Percentiles rank a stretch among this genome's conserved stretches.
phyloP scores from a whole-genome alignment of 2,113 vertebrate species.

The Plotosus lineatus region DNA sequence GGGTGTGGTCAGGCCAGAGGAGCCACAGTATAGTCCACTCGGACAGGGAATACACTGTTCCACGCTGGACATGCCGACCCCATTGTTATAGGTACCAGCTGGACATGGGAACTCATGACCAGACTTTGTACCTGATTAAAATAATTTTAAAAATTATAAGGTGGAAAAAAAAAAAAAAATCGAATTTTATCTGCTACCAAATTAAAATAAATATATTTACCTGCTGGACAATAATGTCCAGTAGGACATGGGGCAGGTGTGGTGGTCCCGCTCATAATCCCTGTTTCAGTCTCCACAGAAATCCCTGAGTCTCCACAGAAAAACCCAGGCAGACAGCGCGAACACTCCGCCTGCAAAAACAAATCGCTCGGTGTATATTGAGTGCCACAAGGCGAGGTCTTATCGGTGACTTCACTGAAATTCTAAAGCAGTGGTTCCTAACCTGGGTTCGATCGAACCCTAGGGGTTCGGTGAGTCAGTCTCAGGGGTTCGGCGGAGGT shows the following conservation, averaged over 20 bases:
- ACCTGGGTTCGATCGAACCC: too few relatives aligned
- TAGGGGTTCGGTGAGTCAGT: too few relatives aligned
- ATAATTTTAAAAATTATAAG: not conserved
- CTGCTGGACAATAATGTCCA: constrained; percentile 77
- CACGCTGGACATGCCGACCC: constrained; percentile 65
- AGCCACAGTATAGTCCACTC: constrained; percentile 81
- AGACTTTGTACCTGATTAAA: constrained; percentile 66
- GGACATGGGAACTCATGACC: constrained; percentile 74
- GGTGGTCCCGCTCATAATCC: constrained; percentile 56
- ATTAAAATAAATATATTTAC: constrained; percentile 46
- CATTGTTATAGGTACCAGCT: constrained; percentile 70
- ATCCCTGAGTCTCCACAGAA: constrained; percentile 68
- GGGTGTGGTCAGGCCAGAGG: constrained; percentile 69
- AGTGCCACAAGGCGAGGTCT: not conserved
- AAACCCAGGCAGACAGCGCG: constrained; percentile 77
- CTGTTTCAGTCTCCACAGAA: constrained; percentile 58
- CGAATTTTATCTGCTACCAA: not conserved
- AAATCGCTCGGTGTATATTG: not conserved
- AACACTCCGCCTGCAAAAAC: constrained; percentile 67
- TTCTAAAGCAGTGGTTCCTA: too few relatives aligned
- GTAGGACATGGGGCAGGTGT: constrained; percentile 68
- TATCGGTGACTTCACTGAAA: too few relatives aligned
- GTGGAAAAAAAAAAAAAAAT: not conserved
- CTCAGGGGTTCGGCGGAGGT: too few relatives aligned
- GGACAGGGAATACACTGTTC: constrained; percentile 79